Evolutionary conservation across 1,140 invertebrate species (phyloP).

Genomic region (Colletes gigas): DNA sequence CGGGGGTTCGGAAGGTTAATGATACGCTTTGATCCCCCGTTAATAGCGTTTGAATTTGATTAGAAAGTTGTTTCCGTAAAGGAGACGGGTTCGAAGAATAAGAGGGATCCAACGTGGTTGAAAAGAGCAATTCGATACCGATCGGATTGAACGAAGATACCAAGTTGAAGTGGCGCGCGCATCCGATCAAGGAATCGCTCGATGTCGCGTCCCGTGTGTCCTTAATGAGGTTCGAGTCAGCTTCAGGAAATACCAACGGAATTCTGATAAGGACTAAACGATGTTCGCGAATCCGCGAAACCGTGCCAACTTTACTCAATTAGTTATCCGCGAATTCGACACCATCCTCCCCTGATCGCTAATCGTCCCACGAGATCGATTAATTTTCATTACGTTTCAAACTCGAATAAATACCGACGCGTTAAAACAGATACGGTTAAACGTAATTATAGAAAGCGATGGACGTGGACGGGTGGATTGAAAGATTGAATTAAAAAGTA

Average conservation of each 20-base stretch:
- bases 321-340: not conserved
- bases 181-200: slow-evolving; percentile 5
- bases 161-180: not conserved
- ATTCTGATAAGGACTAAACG: slow-evolving; percentile 8
- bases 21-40: no score
- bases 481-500: not conserved
- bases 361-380: not conserved
- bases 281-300: not conserved
- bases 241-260: not conserved
- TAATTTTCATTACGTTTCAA: not conserved
- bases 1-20: no score
- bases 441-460: no score
- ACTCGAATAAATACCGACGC: no score
- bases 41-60: no score
- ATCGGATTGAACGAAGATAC: slow-evolving; percentile 7
- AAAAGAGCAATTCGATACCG: not conserved
- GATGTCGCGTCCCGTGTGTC: not conserved
- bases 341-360: not conserved
- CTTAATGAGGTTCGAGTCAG: not conserved
- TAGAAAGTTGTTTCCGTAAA: no score
- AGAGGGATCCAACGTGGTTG: no score
- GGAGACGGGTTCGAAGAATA: no score
- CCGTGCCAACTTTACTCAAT: slow-evolving; percentile 14
- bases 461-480: no score
- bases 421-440: no score